Percentiles rank a stretch among this genome's conserved stretches.
These are phyloP conservation scores for Diarsia dahlii DNA, from an alignment of 2,888 invertebrate genomes.

Conservation along the genomic window DNA sequence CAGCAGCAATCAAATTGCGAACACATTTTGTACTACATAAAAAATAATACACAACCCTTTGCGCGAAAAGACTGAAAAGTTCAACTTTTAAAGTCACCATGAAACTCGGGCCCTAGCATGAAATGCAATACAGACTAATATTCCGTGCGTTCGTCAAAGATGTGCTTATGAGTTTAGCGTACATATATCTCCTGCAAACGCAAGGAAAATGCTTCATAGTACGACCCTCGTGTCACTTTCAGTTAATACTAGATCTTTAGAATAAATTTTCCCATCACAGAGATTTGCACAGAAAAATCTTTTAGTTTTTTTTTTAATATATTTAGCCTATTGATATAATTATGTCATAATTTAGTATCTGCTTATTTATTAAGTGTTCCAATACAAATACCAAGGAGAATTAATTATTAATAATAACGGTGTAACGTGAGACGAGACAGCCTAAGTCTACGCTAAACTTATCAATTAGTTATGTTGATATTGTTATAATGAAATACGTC, in stretches of 20 bases:
- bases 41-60: slow-evolving; percentile 91
- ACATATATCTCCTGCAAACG: slow-evolving; percentile 61
- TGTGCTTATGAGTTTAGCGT: slow-evolving; percentile 57
- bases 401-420: slow-evolving; percentile 81
- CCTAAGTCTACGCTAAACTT: slow-evolving; percentile 86
- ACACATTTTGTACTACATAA: slow-evolving; percentile 91
- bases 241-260: slow-evolving; percentile 90
- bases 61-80: slow-evolving; percentile 90
- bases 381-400: slow-evolving; percentile 85
- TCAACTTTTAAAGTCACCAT: slow-evolving; percentile 88
- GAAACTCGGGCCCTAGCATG: slow-evolving; percentile 76
- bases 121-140: slow-evolving; percentile 64
- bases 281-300: slow-evolving; percentile 88
- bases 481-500: slow-evolving; percentile 84
- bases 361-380: slow-evolving; percentile 86
- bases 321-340: slow-evolving; percentile 89
- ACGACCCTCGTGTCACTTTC: slow-evolving; percentile 81
- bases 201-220: slow-evolving; percentile 71
- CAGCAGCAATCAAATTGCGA: slow-evolving; percentile 91
- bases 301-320: slow-evolving; percentile 67
- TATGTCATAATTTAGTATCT: slow-evolving; percentile 86
- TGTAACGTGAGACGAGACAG: slow-evolving; percentile 88
- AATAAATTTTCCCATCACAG: slow-evolving; percentile 90
- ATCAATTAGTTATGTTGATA: slow-evolving; percentile 85
- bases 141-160: slow-evolving; percentile 64